Percentiles rank a stretch among this genome's conserved stretches.
Conservation (phyloP, 2,888 invertebrate species). For the Notodonta dromedarius region DNA sequence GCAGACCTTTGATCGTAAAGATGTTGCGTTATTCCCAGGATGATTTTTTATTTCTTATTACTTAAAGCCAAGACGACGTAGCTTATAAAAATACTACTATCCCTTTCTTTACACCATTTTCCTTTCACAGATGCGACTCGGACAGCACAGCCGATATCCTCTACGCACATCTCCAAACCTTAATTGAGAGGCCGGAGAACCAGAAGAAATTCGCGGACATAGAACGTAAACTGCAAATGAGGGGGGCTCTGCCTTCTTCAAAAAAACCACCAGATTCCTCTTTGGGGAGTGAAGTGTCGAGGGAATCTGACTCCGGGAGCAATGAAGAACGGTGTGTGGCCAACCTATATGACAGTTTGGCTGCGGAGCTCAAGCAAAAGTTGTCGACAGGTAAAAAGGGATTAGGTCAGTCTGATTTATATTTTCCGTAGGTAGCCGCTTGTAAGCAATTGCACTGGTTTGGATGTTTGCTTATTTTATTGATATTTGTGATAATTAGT, state of each 20-base stretch:
- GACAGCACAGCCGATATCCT: constrained; percentile 96
- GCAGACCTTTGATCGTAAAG: too few species aligned
- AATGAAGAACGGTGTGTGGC: constrained; percentile 88
- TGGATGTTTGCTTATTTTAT: background rate
- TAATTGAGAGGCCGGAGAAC: constrained; percentile 93
- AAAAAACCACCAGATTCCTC: constrained; percentile 90
- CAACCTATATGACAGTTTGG: constrained; percentile 94
- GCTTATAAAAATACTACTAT: background rate
- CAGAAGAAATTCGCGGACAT: constrained; percentile 93
- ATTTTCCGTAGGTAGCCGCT: constrained; percentile 56
- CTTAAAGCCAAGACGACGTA: background rate
- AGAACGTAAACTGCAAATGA: constrained; percentile 84
- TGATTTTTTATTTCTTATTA: background rate
- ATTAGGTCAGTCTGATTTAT: constrained; percentile 71
- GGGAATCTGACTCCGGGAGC: constrained; percentile 88
- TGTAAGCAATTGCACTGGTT: constrained; percentile 23
- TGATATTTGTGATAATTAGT: too few species aligned
- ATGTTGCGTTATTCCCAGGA: too few species aligned
- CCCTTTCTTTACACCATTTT: background rate
- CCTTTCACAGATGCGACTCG: constrained; percentile 89
- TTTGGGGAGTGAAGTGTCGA: constrained; percentile 89
- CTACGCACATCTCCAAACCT: constrained; percentile 91
- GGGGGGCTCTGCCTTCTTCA: constrained; percentile 82
- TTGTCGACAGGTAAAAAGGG: constrained; percentile 84
- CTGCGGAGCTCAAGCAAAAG: constrained; percentile 92